These are phyloP conservation scores for Nezara viridula DNA, from an alignment of 2,888 invertebrate species.

Conservation along the genomic window DNA sequence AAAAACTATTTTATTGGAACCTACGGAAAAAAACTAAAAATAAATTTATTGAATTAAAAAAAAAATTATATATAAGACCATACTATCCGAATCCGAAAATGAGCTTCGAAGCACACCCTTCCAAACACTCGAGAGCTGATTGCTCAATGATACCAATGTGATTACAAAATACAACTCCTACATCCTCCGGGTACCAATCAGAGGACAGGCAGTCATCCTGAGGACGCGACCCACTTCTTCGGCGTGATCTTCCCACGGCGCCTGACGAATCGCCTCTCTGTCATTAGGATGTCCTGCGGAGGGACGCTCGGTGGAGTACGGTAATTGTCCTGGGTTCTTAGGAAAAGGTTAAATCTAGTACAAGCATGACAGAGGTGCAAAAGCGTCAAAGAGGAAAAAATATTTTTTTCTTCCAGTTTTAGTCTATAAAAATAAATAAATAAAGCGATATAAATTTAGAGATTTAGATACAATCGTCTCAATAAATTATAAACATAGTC, in stretches of 20 bases:
- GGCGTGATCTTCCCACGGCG: conserved; percentile 42
- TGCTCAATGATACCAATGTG: conserved; percentile 6
- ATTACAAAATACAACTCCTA: conserved; percentile 20
- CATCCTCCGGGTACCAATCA: conserved; percentile 9
- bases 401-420: no score
- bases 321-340: not conserved
- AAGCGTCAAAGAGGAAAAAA: conserved; percentile 1
- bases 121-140: not conserved
- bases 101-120: not conserved
- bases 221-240: conserved; percentile 6
- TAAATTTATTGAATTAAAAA: no score
- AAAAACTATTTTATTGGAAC: no score
- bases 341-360: not conserved
- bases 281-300: not conserved
- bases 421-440: no score
- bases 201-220: not conserved
- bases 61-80: no score
- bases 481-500: no score
- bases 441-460: no score
- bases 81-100: not conserved
- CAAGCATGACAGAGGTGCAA: not conserved
- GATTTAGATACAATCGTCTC: no score
- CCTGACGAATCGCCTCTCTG: not conserved
- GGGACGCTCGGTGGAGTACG: not conserved
- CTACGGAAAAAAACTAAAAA: no score